Evolutionary conservation across 2,888 invertebrate genomes (phyloP), one percentile per base, ranked within the genome.

Genomic region (Papilio gigon): DNA sequence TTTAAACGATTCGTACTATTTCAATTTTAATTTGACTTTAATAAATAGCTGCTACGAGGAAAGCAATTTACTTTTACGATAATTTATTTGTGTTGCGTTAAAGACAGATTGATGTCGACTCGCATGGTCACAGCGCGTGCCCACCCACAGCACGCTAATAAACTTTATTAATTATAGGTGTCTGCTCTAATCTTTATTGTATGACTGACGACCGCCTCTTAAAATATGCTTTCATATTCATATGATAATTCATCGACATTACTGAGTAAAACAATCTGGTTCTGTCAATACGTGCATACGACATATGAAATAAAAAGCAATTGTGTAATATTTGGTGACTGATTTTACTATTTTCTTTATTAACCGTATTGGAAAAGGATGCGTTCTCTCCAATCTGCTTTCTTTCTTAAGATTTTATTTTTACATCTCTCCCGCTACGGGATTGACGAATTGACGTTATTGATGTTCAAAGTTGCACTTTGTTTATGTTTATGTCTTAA

Each of bases 81-180:
- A 37, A 63, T 58, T 59, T 37, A 68, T 44, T 63, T 17, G 8
- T 35, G 40, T 61, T 61, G 22, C n/a, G 30, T 61, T 35, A 47
- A 25, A 30, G 14, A 66, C 30, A 37, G 47, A 63, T 68, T 56
- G 63, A 68, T 58, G 62, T 62, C 17, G 56, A 63, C 33, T 35
- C 65, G 30, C 33, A 30, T 20, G 56, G 22, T 17, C 42, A 62
- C 33, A 44, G 25, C 9, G 33, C 17, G 17, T 40, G 53, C 40
- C 67, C 67, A 63, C 67, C 62, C 62, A 62, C 42, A 27, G 17
- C 11, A 35, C 27, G 8, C 67, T 53, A 50, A 67, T 67, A 40
- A 37, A 67, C 27, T 59, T 14, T 42, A 58, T 42, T 33, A 44
- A 25, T 37, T 20, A 22, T 59, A 25, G 59, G 37, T 59, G 59